Conservation (phyloP, 35 echinoderm and acorn worm species). For the Heliocidaris tuberculata region DNA sequence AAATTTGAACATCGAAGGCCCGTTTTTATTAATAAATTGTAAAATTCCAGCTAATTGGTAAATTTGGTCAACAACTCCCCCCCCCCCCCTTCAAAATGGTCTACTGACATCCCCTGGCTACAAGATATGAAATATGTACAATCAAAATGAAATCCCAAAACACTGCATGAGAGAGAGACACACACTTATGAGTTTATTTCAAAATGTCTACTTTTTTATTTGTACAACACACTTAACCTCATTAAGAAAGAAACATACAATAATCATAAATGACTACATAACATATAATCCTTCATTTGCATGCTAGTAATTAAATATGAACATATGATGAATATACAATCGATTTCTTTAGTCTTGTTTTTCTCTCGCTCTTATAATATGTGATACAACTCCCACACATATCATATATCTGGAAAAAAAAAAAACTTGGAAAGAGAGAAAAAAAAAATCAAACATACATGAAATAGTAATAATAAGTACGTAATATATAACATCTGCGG, state of each 20-base stretch:
- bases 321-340: constrained; percentile 51
- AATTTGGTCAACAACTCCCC: too few relatives aligned
- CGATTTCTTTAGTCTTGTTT: not conserved
- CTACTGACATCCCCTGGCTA: not conserved
- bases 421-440: not conserved
- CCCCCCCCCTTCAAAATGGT: too few relatives aligned
- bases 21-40: too few relatives aligned
- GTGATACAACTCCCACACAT: constrained; percentile 13
- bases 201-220: constrained; percentile 55
- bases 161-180: not conserved
- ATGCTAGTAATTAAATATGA: constrained; percentile 53
- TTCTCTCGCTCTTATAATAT: not conserved
- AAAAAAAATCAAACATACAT: constrained; percentile 18
- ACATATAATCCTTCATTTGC: constrained; percentile 47
- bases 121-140: not conserved
- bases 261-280: constrained; percentile 46
- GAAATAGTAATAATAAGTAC: not conserved
- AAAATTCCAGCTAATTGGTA: too few relatives aligned
- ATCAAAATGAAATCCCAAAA: not conserved
- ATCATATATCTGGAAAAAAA: not conserved
- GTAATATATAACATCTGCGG: constrained; percentile 21
- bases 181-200: constrained; percentile 34
- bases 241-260: constrained; percentile 45
- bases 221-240: constrained; percentile 43
- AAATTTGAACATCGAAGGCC: too few relatives aligned